Percentiles rank a stretch among this genome's conserved stretches.
phyloP scores from a whole-genome alignment of 2,888 invertebrate genomes.

The Drosophila cognata region DNA sequence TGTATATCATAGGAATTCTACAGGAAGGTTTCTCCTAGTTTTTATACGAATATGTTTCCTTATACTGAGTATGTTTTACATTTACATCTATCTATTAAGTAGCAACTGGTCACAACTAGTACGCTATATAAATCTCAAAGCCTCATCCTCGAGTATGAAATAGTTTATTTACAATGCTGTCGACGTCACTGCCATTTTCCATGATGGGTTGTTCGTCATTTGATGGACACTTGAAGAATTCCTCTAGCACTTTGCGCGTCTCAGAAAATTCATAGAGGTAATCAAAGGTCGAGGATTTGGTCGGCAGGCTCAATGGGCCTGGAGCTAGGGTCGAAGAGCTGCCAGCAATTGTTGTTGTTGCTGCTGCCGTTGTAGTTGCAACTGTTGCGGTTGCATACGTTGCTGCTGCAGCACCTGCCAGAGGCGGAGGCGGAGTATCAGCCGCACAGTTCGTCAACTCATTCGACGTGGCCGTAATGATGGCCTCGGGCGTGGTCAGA shows the following conservation, averaged over 20 bases:
- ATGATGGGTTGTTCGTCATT: slow-evolving; percentile 87
- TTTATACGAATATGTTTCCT: neutral
- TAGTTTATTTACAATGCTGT: slow-evolving; percentile 83
- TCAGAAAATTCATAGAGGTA: slow-evolving; percentile 96
- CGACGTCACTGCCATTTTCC: slow-evolving; percentile 85
- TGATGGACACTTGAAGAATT: slow-evolving; percentile 91
- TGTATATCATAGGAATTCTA: neutral
- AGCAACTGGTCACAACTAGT: no score
- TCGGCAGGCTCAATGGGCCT: slow-evolving; percentile 73
- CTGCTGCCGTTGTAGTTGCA: slow-evolving; percentile 10
- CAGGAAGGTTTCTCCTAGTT: neutral
- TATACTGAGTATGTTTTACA: neutral
- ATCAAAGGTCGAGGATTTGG: slow-evolving; percentile 90
- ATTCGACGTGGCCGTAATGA: slow-evolving; percentile 55
- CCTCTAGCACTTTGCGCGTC: slow-evolving; percentile 95
- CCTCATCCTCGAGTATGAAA: neutral
- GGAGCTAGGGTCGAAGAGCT: slow-evolving; percentile 39
- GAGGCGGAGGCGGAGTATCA: slow-evolving; percentile 50
- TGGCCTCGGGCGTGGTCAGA: slow-evolving; percentile 83
- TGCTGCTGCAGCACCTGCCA: slow-evolving; percentile 3
- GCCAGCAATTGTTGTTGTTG: slow-evolving; percentile 20
- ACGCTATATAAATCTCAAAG: neutral
- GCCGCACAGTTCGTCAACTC: slow-evolving; percentile 68
- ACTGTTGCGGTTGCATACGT: slow-evolving; percentile 30
- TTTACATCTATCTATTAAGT: neutral